Conservation (phyloP, 1,140 invertebrate genomes). For the Diorhabda carinulata region DNA sequence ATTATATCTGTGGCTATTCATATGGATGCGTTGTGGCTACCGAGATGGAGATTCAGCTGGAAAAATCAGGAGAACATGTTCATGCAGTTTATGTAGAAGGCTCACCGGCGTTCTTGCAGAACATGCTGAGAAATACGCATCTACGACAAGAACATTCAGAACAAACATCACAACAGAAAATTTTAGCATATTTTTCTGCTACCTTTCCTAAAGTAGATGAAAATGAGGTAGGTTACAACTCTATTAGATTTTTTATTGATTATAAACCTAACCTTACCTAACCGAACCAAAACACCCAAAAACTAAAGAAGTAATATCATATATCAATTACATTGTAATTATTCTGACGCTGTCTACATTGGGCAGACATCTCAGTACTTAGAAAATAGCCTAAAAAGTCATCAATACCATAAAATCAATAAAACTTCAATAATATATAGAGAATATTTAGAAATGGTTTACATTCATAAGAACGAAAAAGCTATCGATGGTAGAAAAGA, state of each 20-base stretch:
- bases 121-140: conserved; percentile 4
- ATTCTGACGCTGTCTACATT: no score
- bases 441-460: no score
- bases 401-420: no score
- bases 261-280: no score
- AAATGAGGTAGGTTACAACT: conserved; percentile 11
- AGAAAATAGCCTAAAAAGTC: no score
- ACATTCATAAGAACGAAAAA: no score
- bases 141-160: neutral
- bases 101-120: conserved; percentile 11
- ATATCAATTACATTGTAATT: no score
- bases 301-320: no score
- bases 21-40: conserved; percentile 18
- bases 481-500: no score
- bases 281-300: no score
- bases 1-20: conserved; percentile 23
- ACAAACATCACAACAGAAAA: neutral
- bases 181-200: conserved; percentile 13
- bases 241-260: neutral
- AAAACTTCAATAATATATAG: no score
- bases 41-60: conserved; percentile 20
- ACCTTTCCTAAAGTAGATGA: conserved; percentile 13
- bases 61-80: conserved; percentile 21
- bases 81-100: conserved; percentile 21
- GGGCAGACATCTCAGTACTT: no score